These are phyloP conservation scores for Tetranychus piercei DNA, from an alignment of 2,888 invertebrate genomes.

Conservation along the genomic window DNA sequence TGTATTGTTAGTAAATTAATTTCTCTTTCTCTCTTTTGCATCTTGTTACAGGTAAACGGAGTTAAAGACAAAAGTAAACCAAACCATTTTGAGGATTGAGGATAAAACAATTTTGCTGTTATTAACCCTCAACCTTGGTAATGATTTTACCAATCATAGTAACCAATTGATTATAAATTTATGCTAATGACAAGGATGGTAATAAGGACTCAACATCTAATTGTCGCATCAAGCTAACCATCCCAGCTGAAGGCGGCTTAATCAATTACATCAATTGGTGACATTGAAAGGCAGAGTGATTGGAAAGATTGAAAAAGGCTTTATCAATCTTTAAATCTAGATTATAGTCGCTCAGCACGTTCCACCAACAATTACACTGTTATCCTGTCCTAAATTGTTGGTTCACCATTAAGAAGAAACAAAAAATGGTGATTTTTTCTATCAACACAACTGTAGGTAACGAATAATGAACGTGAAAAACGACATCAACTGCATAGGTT, in stretches of 20 bases:
- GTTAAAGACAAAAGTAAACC: too few relatives aligned
- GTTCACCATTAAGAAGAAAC: neutral
- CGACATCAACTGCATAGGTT: neutral
- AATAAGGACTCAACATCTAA: neutral
- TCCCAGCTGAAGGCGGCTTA: neutral
- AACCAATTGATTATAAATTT: neutral
- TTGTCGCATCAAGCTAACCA: neutral
- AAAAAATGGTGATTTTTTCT: neutral
- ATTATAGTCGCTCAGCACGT: neutral
- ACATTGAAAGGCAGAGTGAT: neutral
- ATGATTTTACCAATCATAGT: neutral
- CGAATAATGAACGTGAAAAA: neutral
- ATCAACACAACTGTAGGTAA: neutral
- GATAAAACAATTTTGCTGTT: neutral
- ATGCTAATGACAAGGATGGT: neutral
- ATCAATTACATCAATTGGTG: neutral
- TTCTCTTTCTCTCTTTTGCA: too few relatives aligned
- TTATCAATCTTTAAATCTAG: neutral
- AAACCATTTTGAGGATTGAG: too few relatives aligned
- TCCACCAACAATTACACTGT: neutral
- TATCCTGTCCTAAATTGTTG: neutral
- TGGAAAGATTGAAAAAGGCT: neutral
- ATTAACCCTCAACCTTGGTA: neutral
- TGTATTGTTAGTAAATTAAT: too few relatives aligned
- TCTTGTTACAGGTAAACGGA: too few relatives aligned